phyloP scores from a whole-genome alignment of 1,140 invertebrate genomes.

The Drosophila virilis region DNA sequence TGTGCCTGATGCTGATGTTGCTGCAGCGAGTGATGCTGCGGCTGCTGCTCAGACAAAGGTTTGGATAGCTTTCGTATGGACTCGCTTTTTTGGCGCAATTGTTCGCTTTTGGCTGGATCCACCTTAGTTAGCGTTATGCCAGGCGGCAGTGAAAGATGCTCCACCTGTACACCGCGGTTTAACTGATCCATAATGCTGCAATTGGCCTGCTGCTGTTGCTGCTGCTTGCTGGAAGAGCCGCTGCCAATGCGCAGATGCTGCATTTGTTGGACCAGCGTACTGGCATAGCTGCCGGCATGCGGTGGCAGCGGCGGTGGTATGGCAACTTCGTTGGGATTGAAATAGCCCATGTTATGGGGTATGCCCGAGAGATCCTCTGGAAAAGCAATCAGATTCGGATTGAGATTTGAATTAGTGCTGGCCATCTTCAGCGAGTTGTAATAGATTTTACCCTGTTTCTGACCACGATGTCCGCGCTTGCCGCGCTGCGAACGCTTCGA shows the following conservation, averaged over 20 bases:
- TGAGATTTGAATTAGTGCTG: not conserved
- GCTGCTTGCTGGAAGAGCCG: slow-evolving; percentile 31
- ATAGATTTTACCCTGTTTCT: slow-evolving; percentile 60
- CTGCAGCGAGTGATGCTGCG: slow-evolving; percentile 32
- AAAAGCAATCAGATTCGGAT: not conserved
- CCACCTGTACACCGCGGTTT: slow-evolving; percentile 87
- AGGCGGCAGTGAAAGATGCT: slow-evolving; percentile 90
- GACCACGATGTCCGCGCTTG: slow-evolving; percentile 66
- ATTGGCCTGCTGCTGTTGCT: slow-evolving; percentile 56
- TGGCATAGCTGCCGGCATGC: slow-evolving; percentile 62
- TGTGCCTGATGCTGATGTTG: slow-evolving; percentile 59
- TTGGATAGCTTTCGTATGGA: slow-evolving; percentile 77
- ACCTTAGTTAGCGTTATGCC: slow-evolving; percentile 94
- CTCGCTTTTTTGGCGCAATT: slow-evolving; percentile 78
- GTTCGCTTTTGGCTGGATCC: slow-evolving; percentile 85
- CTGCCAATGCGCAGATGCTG: slow-evolving; percentile 65
- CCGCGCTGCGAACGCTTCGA: slow-evolving; percentile 69
- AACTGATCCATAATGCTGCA: slow-evolving; percentile 87
- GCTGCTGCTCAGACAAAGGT: slow-evolving; percentile 59
- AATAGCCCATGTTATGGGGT: slow-evolving; percentile 81
- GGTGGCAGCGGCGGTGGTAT: slow-evolving; percentile 61
- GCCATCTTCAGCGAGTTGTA: slow-evolving; percentile 1
- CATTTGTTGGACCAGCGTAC: slow-evolving; percentile 66
- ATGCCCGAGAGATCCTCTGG: slow-evolving; percentile 75
- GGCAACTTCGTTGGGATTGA: slow-evolving; percentile 80